Percentiles rank a stretch among this genome's conserved stretches.
phyloP scores from a whole-genome alignment of 2,113 vertebrate genomes.

The Neopipo cinnamomea region DNA sequence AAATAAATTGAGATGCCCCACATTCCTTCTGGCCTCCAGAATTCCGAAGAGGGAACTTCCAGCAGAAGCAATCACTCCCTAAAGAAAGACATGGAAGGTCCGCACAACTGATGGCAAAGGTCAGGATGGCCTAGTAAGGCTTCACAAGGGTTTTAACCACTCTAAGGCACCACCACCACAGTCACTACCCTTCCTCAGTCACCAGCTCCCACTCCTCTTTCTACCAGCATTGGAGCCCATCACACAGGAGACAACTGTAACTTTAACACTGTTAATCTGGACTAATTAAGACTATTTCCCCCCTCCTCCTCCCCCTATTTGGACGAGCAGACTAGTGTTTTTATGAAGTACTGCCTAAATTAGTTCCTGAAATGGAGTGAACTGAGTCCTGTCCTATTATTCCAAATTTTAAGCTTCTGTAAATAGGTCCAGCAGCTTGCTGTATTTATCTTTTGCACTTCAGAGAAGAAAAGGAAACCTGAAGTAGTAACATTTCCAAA shows the following conservation, averaged over 20 bases:
- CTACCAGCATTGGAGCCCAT: background rate
- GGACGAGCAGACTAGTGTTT: background rate
- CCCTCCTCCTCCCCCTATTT: background rate
- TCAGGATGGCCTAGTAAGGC: background rate
- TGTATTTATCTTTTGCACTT: background rate
- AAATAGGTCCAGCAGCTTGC: background rate
- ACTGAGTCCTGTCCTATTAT: background rate
- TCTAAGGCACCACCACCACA: background rate
- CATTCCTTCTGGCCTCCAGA: background rate
- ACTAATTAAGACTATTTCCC: background rate
- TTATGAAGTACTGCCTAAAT: background rate
- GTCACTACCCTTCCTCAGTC: background rate
- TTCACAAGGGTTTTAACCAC: background rate
- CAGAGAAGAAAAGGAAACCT: background rate
- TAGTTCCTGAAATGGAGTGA: background rate
- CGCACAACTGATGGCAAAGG: fast-evolving
- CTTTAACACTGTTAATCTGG: background rate
- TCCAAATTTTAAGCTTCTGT: background rate
- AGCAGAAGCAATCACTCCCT: background rate
- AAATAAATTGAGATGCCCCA: background rate
- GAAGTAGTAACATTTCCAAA: background rate
- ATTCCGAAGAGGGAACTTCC: background rate
- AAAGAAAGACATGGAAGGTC: background rate
- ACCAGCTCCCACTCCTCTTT: background rate
- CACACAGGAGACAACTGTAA: background rate